Base-by-base conservation (phyloP, 2,888 invertebrate species). In the Cenopis cana region DNA sequence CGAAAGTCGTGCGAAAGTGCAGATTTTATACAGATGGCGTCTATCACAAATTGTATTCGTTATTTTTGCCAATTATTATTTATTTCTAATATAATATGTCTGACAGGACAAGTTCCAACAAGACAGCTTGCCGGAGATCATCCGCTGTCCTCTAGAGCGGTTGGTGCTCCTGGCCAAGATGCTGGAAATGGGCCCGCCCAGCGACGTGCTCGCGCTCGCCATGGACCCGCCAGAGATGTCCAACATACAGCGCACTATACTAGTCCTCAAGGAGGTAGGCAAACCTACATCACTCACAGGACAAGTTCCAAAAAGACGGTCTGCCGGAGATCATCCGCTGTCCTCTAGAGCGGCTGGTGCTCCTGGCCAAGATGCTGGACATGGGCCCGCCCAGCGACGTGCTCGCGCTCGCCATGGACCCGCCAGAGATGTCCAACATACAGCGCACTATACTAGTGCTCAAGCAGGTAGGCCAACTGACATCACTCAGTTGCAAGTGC, bases 161-260 rank as follows among this genome's bases (percentile, higher is more conserved):
- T 88, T 98, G 55, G 96, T 99, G 14, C 92, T 99, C 0, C 95
- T 96, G 68, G 94, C 97, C 0, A 99, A 99, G 86, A 86, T 96
- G 80, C 86, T 99, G 61, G 95, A 98, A 59, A 95, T 98, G 94
- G 97, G 97, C 18, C 96, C 97, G 0, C 97, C 97, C 41, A 93
- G 94, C 49, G 95, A 96, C 38, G 94, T 99, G 36, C 91, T 99
- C 0, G 98, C 97, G 0, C 88, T 97, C 38, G 97, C 98, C 0
- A 93, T 99, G 86, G 96, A 97, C 79, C 98, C 98, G 17, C 99
- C 99, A 0, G 95, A 97, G 84, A 91, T 98, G 49, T 94, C 94
- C 24, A 97, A 97, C 82, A 96, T 99, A 77, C 95, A 96, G 73
- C 94, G 95, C 68, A 98, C 98, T 0, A 94, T 99, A 75, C 94